phyloP scores from a whole-genome alignment of 2,888 invertebrate genomes.

The Troides oblongomaculatus region DNA sequence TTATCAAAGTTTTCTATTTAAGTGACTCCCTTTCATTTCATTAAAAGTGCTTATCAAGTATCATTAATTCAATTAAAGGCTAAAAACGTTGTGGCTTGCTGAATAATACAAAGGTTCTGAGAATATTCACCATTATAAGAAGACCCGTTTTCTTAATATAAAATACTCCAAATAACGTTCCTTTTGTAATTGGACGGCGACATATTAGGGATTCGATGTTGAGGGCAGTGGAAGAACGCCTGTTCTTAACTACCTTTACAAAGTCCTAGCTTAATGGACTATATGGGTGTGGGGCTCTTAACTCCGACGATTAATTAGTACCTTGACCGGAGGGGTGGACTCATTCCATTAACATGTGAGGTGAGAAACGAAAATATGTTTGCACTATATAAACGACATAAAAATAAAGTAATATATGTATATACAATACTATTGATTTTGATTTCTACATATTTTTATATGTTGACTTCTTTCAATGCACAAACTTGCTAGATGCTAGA shows the following conservation, averaged over 20 bases:
- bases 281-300: constrained; percentile 48
- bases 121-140: constrained; percentile 42
- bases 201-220: constrained; percentile 62
- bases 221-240: constrained; percentile 66
- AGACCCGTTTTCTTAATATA: constrained; percentile 38
- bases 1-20: not conserved
- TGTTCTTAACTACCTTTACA: constrained; percentile 60
- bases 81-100: constrained; percentile 61
- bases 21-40: constrained; percentile 44
- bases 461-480: no score
- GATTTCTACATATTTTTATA: no score
- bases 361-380: constrained; percentile 35
- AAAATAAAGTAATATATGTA: no score
- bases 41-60: constrained; percentile 72
- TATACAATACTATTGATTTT: no score
- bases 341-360: constrained; percentile 39
- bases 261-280: constrained; percentile 70
- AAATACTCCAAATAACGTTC: constrained; percentile 19
- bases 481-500: no score
- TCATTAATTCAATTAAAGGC: constrained; percentile 74
- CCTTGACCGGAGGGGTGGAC: constrained; percentile 47
- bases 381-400: no score
- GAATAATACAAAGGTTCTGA: constrained; percentile 71
- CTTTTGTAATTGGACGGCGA: constrained; percentile 43
- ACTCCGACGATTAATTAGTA: constrained; percentile 71